Evolutionary conservation across 2,888 invertebrate species (phyloP).

Genomic region (Drosophila stalkeri): DNA sequence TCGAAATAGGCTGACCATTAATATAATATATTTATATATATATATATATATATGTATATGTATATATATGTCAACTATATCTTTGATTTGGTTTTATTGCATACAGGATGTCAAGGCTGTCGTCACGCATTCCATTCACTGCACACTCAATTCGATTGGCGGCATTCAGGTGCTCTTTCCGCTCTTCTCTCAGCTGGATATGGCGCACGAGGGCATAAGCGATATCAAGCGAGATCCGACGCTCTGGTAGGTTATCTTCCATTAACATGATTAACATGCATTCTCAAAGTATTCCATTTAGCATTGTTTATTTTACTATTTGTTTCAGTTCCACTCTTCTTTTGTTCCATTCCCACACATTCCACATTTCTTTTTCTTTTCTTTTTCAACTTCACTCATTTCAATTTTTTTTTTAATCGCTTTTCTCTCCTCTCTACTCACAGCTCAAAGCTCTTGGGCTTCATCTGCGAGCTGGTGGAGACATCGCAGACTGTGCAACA

Average conservation of each 20-base stretch:
- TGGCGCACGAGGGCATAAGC: conserved; percentile 93
- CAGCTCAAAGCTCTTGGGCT: conserved; percentile 97
- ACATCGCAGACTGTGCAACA: conserved; percentile 99
- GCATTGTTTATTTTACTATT: too few species aligned
- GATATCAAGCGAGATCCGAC: conserved; percentile 95
- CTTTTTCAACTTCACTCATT: too few species aligned
- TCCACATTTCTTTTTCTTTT: too few species aligned
- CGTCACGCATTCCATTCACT: conserved; percentile 99
- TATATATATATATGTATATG: too few species aligned
- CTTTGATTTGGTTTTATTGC: not conserved
- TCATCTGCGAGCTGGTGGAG: conserved; percentile 98
- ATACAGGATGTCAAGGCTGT: conserved; percentile 98
- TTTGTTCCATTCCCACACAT: not conserved
- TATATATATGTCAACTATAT: not conserved
- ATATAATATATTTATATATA: too few species aligned
- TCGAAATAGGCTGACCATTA: too few species aligned
- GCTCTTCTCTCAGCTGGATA: conserved; percentile 98
- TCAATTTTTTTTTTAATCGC: not conserved
- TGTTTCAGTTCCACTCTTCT: not conserved
- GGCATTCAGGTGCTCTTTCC: conserved; percentile 99
- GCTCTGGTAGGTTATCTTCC: conserved; percentile 89
- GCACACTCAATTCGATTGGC: conserved; percentile 99
- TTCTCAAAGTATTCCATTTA: too few species aligned
- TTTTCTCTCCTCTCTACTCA: not conserved
- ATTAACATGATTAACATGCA: not conserved